These are phyloP conservation scores for Goniozus legneri DNA, from an alignment of 1,140 invertebrate genomes.

Conservation along the genomic window DNA sequence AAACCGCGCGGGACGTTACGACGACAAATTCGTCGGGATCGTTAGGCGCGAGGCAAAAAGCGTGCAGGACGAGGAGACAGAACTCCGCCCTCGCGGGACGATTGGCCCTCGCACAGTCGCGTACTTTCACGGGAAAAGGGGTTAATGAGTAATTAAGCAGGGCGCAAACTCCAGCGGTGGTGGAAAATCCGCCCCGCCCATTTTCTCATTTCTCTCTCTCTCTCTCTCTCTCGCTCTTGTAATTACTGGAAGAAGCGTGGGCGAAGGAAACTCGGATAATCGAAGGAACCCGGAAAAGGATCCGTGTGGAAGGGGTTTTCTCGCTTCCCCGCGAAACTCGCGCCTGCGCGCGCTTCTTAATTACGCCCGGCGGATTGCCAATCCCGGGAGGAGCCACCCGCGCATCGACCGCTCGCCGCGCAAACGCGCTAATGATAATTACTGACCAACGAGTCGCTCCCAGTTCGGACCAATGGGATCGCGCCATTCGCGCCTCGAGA, in stretches of 20 bases:
- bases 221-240: slow-evolving; percentile 30
- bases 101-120: background rate
- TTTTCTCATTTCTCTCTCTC: too few relatives aligned
- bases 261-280: too few relatives aligned
- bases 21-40: slow-evolving; percentile 7
- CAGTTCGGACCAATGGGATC: slow-evolving; percentile 25
- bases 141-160: slow-evolving; percentile 44
- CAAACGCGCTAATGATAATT: slow-evolving; percentile 47
- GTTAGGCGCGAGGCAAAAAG: background rate
- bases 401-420: slow-evolving; percentile 27
- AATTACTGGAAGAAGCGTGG: slow-evolving; percentile 30
- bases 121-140: slow-evolving; percentile 31
- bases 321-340: slow-evolving; percentile 28
- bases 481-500: too few relatives aligned
- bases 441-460: slow-evolving; percentile 45
- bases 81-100: background rate
- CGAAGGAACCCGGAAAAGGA: too few relatives aligned
- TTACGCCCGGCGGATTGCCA: slow-evolving; percentile 41
- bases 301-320: slow-evolving; percentile 16
- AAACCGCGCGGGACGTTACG: slow-evolving; percentile 3
- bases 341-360: slow-evolving; percentile 37
- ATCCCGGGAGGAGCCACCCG: slow-evolving; percentile 31
- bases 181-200: slow-evolving; percentile 17
- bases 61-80: background rate
- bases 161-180: slow-evolving; percentile 30